phyloP scores from a whole-genome alignment of 2,797 vertebrate genomes.

The Coilia nasus region DNA sequence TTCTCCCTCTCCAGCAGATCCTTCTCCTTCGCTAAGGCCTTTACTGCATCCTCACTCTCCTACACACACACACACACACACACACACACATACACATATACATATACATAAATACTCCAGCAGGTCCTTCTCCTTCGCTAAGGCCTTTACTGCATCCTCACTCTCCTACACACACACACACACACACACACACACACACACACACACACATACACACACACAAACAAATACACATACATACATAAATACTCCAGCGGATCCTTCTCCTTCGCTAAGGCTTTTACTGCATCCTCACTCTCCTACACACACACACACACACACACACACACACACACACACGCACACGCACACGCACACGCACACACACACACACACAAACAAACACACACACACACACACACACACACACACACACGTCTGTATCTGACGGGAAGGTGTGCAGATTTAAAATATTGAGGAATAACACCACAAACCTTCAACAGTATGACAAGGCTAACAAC shows the following conservation, averaged over 20 bases:
- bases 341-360: constrained; percentile 20
- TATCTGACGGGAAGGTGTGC: too few relatives aligned
- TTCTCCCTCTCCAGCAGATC: constrained; percentile 95
- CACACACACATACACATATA: constrained; percentile 33
- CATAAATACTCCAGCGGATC: constrained; percentile 81
- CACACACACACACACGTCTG: too few relatives aligned
- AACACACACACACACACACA: too few relatives aligned
- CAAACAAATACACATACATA: neutral
- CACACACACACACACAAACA: constrained; percentile 7
- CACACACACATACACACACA: constrained; percentile 17
- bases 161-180: constrained; percentile 80
- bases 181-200: constrained; percentile 14
- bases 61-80: constrained; percentile 54
- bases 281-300: constrained; percentile 97
- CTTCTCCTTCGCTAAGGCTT: constrained; percentile 92
- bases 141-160: constrained; percentile 90
- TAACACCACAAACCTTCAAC: too few relatives aligned
- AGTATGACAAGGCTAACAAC: too few relatives aligned
- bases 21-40: constrained; percentile 92
- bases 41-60: constrained; percentile 97
- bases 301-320: constrained; percentile 56
- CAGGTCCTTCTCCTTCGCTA: constrained; percentile 94
- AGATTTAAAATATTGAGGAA: too few relatives aligned
- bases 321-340: neutral
- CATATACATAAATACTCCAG: constrained; percentile 72